Evolutionary conservation across 1,140 invertebrate genomes (phyloP), one percentile per base, ranked within the genome.

Genomic region (Gryllus bimaculatus): DNA sequence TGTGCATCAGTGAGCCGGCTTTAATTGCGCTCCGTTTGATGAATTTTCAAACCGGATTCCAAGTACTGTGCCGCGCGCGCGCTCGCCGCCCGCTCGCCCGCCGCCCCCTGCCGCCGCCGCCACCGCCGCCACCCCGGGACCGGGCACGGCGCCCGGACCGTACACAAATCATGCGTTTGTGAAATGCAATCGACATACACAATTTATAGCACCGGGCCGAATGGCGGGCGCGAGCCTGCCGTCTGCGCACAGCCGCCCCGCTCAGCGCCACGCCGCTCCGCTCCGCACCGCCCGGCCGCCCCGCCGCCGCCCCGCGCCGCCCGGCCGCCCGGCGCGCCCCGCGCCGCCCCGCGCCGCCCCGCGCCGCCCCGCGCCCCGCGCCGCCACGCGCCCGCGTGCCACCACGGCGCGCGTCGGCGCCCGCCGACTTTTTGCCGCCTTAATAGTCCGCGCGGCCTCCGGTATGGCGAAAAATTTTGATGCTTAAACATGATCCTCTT

Each of bases 401-500:
- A 66, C 54, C 54, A 66, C 54, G 54, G 54, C 54, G 54, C 54
- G 54, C 54, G 26, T 2, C 26, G 26, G 26, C 26, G 26, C 18
- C 54, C 10, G 54, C 54, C 54, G 7, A 18, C 10, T 66, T 66
- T 66, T 66, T 66, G 54, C 54, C 10, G 10, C 10, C 10, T 18
- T 66, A 66, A 66, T 66, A 66, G 54, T 3, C 54, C 54, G 54
- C 54, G 54, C 54, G 54, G 18, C 54, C 54, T 66, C 2, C 54
- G 54, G 54, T 66, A 66, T 66, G 54, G 54, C 54, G 54, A 66
- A 66, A 66, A 66, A n/a, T n/a, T 66, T 66, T 66, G 54, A 66
- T 66, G 54, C 54, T 66, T 66, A 66, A 66, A 66, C 54, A 66
- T 66, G 54, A 66, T 66, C 54, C 54, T 66, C 54, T 66, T 66